Base-by-base conservation (phyloP, 2,888 invertebrate species). In the Melipona beecheii region DNA sequence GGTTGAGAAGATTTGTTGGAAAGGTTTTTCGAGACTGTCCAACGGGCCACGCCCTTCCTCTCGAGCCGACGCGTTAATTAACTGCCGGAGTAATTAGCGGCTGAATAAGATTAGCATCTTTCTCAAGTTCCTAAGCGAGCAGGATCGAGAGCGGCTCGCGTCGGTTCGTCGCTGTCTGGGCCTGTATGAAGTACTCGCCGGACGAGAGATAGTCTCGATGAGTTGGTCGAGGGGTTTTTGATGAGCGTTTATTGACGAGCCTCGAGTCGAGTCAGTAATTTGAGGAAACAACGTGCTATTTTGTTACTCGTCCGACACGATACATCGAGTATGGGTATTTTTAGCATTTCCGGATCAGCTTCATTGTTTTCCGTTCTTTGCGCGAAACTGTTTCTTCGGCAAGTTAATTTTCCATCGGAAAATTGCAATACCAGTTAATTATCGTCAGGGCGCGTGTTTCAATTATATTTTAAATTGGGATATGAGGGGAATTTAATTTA, bases 61-160 rank as follows among this genome's bases (percentile, higher is more conserved):
- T 62, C 4, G 49, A 52, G 43, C 64, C 58, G 31, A 19, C 68
- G 52, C 50, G 70, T 71, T 83, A 76, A 85, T 84, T 80, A 85
- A 73, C 73, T 58, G 50, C 50, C 43, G 17, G 43, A 58, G 84
- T 64, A 80, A 84, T 85, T 85, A 84, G 62, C 73, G 62, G 43
- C 56, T 43, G 65, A 70, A 76, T 71, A 52, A 84, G 79, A 76
- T 85, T 65, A 80, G 43, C 60, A 31, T 52, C 68, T 68, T 64
- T 31, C 62, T 64, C 43, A 83, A 69, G 52, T 64, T 72, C 64
- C 19, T 58, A 69, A 75, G 56, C 68, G 27, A n/a, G 9, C 27
- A n/a, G 21, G 31, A 31, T 31, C 21, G 9, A 79, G 62, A 72
- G 21, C 21, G 49, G 21, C 52, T 43, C 17, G 43, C n/a, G 9